These are phyloP conservation scores for Battus philenor DNA, from an alignment of 1,140 invertebrate species.

Conservation along the genomic window DNA sequence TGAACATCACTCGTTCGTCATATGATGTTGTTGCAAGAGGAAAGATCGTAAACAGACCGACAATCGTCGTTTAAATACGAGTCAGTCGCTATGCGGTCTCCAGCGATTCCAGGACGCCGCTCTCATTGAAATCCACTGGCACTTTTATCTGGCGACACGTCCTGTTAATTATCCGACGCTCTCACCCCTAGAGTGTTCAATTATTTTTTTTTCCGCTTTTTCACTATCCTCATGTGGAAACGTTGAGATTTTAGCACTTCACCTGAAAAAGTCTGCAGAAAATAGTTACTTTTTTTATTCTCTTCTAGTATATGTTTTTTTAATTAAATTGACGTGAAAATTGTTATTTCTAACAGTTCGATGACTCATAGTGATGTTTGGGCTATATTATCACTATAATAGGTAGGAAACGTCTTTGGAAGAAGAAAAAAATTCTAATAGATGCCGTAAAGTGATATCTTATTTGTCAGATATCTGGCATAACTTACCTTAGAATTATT, in stretches of 20 bases:
- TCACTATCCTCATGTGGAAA: slow-evolving; percentile 62
- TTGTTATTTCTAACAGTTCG: too few species aligned
- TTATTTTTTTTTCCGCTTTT: slow-evolving; percentile 66
- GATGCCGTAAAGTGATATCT: too few species aligned
- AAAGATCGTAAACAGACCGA: slow-evolving; percentile 48
- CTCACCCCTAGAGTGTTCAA: slow-evolving; percentile 63
- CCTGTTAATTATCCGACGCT: slow-evolving; percentile 70
- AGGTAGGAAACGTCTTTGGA: too few species aligned
- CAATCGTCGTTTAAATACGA: slow-evolving; percentile 53
- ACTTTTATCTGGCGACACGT: slow-evolving; percentile 69
- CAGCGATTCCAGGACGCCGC: slow-evolving; percentile 41
- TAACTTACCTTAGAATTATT: too few species aligned
- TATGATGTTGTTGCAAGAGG: slow-evolving; percentile 14
- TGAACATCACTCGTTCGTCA: slow-evolving; percentile 2
- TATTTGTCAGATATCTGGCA: too few species aligned
- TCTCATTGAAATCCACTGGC: slow-evolving; percentile 60
- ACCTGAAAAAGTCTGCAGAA: slow-evolving; percentile 61
- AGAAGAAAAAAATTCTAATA: too few species aligned
- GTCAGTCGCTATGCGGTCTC: slow-evolving; percentile 34
- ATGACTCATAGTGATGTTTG: too few species aligned
- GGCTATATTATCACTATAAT: too few species aligned
- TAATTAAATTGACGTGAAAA: too few species aligned
- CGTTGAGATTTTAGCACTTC: slow-evolving; percentile 72
- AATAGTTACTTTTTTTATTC: too few species aligned
- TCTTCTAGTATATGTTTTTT: too few species aligned